Evolutionary conservation across 2,113 vertebrate species (phyloP), one percentile per base, ranked within the genome.

Genomic region (Chloropsis cyanopogon): DNA sequence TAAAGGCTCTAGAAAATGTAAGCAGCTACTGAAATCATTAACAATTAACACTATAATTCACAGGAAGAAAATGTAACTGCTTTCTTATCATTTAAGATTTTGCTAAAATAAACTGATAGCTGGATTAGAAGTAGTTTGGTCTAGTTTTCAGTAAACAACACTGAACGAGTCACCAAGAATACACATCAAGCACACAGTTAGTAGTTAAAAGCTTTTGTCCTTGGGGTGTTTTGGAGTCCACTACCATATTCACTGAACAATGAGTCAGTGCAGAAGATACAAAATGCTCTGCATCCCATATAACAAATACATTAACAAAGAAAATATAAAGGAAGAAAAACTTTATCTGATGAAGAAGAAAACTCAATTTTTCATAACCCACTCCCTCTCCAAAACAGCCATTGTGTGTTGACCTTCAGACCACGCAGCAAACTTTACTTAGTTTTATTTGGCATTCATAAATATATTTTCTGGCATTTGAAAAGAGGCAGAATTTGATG

Each of bases 51-150:
- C 31, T 57, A 35, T 86, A 87, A 70, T 91, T 81, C 90, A 94
- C 41, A 52, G 15, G 3, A 52, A 75, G 52, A 86, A 54, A 56
- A 21, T 12, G 10, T 42, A 92, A 42, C 42, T 81, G 73, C 44
- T 50, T 12, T 93, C 80, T 78, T 88, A 11, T 50, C n/a, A 85
- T 92, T 95, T 92, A 66, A 82, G 91, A 82, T 87, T 94, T 96
- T 83, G 54, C 66, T 85, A 89, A 90, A 77, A 95, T 78, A 72
- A 91, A 42, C 78, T 81, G 76, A 52, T 19, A 77, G 24, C 12
- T 69, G 14, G 12, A 50, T 4, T 70, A 5, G 39, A 88, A 72
- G n/a, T 33, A 31, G 13, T 59, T 94, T 92, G 41, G 54, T 84
- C 54, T 77, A 13, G 5, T 18, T 96, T 93, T 81, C 24, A 66